Evolutionary conservation across 1,140 invertebrate genomes (phyloP).

Genomic region (Sycobia sp.): DNA sequence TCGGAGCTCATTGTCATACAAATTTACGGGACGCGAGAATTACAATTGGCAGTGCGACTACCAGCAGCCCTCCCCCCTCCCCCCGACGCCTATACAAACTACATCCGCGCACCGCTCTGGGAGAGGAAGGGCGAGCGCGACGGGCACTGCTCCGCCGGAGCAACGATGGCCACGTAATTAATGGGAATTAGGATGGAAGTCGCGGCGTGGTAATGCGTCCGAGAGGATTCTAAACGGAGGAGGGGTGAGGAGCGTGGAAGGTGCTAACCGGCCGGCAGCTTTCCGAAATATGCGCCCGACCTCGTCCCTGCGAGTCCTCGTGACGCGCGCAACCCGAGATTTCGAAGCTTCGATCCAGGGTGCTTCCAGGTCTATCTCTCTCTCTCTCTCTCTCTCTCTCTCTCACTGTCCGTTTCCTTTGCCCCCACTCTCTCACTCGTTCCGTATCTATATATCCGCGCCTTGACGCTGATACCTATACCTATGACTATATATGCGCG

Average conservation of each 20-base stretch:
- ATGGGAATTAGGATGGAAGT: conserved; percentile 30
- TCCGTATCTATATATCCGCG: too few species aligned
- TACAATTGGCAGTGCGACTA: conserved; percentile 22
- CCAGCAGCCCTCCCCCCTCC: background rate
- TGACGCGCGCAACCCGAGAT: background rate
- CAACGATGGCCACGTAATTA: conserved; percentile 19
- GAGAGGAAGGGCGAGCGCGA: background rate
- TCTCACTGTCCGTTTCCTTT: too few species aligned
- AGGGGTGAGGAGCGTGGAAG: too few species aligned
- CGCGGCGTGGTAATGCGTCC: conserved; percentile 8
- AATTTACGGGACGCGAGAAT: conserved; percentile 25
- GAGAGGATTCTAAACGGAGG: background rate
- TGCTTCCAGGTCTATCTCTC: too few species aligned
- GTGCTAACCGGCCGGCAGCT: too few species aligned
- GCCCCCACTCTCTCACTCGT: too few species aligned
- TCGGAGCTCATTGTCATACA: conserved; percentile 31
- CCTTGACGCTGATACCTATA: too few species aligned
- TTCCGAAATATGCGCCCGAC: too few species aligned
- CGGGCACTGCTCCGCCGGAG: background rate
- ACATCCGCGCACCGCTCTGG: background rate
- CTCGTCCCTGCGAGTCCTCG: too few species aligned
- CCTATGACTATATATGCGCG: too few species aligned
- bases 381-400: too few species aligned
- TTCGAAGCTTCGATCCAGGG: background rate
- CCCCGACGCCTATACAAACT: conserved; percentile 15